A percentile compares a stretch with the other conserved stretches of the same genome.
phyloP scores from a whole-genome alignment of 2,113 vertebrate genomes.

The Lasiurus cinereus region DNA sequence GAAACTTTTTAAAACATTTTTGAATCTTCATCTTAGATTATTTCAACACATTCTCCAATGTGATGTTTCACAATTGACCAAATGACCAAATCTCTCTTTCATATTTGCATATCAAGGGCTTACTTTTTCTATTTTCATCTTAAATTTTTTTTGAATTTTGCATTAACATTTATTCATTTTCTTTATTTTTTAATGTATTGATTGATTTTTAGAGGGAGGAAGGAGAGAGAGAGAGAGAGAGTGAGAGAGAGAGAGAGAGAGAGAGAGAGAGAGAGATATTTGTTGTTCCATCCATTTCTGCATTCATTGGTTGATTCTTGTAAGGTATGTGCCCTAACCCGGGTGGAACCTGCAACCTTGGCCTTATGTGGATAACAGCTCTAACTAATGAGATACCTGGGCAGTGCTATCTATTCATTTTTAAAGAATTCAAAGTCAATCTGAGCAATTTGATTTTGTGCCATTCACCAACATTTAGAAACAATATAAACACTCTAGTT shows the following conservation, averaged over 20 bases:
- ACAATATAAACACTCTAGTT: slow-evolving; percentile 26
- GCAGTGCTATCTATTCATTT: slow-evolving; percentile 12
- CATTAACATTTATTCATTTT: slow-evolving; percentile 47
- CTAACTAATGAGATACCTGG: no score
- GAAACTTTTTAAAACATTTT: slow-evolving; percentile 40
- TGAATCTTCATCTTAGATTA: slow-evolving; percentile 20
- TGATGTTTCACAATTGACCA: neutral
- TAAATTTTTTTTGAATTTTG: slow-evolving; percentile 44
- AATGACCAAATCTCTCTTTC: slow-evolving; percentile 24
- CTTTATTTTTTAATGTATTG: no score
- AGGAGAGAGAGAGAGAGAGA: no score
- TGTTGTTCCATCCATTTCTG: no score
- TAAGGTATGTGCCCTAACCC: no score
- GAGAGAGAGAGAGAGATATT: no score
- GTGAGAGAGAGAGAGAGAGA: no score
- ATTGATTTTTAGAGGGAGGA: no score
- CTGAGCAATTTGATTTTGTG: slow-evolving; percentile 10
- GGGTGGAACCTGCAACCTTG: no score
- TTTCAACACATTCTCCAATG: neutral
- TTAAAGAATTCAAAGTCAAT: slow-evolving; percentile 24
- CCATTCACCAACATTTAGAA: neutral
- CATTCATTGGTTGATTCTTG: no score
- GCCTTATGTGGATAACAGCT: no score
- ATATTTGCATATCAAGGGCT: neutral
- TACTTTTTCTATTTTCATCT: slow-evolving; percentile 8